Base-by-base conservation (phyloP, 2,113 vertebrate genomes). In the Turdus rufiventris region DNA sequence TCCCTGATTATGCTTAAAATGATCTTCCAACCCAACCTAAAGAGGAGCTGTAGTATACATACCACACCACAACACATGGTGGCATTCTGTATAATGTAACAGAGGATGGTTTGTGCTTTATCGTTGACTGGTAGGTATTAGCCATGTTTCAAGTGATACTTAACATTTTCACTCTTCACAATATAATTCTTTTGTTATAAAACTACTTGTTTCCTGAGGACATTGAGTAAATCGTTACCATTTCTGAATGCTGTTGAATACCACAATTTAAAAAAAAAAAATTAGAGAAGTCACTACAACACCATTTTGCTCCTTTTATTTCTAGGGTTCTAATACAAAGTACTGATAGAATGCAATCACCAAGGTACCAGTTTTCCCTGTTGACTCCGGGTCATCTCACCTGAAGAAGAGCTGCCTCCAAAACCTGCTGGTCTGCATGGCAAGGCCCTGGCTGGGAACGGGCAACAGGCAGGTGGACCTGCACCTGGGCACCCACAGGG, bases 1-100 rank as follows among this genome's bases (percentile, higher is more conserved):
- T 84, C 56, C 33, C 17, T n/a, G 24, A 51, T 42, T 48, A 38
- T 16, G 38, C 34, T 85, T 80, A 82, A 82, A 85, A 83, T 66
- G 6, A 36, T 43, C 65, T 90, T 82, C 38, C 0, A 0, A 70
- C 25, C 31, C 60, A 91, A 24, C 12, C 42, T 80, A 48, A 71
- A 88, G 58, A 85, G 33, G 45, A 93, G 38, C 13, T 86, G 42
- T 42, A 91, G 42, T 45, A 81, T 63, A 91, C 33, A 33, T 72
- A 56, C 78, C 81, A 83, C 73, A 74, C 61, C 74, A 74, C 51
- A 96, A 83, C 94, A 91, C 92, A 94, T 25, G 90, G 93, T 91
- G 83, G 71, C 73, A 96, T 96, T 96, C 94, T 51, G 14, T 73
- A 78, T 78, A 85, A 56, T 31, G 21, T 50, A 62, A 60, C 25